Percentiles rank a stretch among this genome's conserved stretches.
Evolutionary conservation across 2,888 invertebrate genomes (phyloP).

Genomic region (Folsomia candida): DNA sequence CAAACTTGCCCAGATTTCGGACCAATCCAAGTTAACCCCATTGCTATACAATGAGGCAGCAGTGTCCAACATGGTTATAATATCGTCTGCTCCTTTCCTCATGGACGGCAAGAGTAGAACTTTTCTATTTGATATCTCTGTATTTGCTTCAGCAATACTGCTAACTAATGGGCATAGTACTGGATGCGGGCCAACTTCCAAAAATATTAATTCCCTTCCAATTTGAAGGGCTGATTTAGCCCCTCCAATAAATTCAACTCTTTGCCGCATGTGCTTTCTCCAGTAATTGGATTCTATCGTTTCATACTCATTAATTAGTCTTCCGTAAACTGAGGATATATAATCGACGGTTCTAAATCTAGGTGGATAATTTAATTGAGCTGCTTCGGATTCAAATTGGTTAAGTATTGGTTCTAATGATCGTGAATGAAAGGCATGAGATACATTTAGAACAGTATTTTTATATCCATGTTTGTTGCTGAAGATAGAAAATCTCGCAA

Average conservation of each 20-base stretch:
- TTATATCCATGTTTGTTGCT: constrained; percentile 16
- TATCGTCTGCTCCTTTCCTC: constrained; percentile 17
- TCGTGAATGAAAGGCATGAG: constrained; percentile 34
- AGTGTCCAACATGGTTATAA: constrained; percentile 20
- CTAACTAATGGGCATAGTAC: constrained; percentile 22
- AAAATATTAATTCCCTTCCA: constrained; percentile 20
- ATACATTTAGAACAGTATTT: constrained; percentile 18
- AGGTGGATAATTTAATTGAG: background rate
- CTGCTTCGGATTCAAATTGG: constrained; percentile 21
- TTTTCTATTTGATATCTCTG: no score
- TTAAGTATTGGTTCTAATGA: constrained; percentile 28
- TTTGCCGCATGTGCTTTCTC: constrained; percentile 23
- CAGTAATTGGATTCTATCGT: constrained; percentile 18
- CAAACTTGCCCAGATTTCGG: no score
- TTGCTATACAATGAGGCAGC: constrained; percentile 18
- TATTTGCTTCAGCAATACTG: constrained; percentile 5
- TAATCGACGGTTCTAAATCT: no score
- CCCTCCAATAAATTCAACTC: constrained; percentile 24
- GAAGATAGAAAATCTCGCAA: background rate
- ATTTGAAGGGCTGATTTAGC: background rate
- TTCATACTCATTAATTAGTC: background rate
- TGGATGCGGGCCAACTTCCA: constrained; percentile 43
- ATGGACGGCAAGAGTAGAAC: constrained; percentile 34
- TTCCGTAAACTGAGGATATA: constrained; percentile 13
- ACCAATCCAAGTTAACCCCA: constrained; percentile 28